Base-by-base conservation (phyloP, 2,888 invertebrate species). In the Drosophila rubida region DNA sequence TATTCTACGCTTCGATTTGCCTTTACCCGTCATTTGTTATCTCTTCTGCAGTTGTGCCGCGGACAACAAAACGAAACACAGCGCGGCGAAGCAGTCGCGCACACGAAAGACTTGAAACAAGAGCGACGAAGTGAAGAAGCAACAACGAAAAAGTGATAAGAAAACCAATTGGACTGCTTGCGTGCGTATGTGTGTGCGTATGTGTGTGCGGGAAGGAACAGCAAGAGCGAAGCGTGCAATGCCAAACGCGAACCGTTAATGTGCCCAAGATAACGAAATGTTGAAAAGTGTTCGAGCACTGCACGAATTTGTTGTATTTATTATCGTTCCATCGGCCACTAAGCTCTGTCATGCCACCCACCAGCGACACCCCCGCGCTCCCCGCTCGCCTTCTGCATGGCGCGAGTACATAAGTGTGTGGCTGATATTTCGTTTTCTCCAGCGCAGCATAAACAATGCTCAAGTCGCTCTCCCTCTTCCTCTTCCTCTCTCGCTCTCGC, bases 21-120 rank as follows among this genome's bases (percentile, higher is more conserved):
- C 70, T 69, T 84, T 80, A 54, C 71, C 69, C 58, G 69, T 68
- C 82, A 84, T 84, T 75, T 75, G 58, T 84, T 84, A 84, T 81
- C 84, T 53, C 41, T 58, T 35, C 37, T 8, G 45, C 57, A 13
- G 62, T n/a, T 19, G 50, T 19, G 50, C 32, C 32, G 45, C 54
- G 45, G 42, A 50, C 51, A 27, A 61, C 62, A 23, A 59, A 44
- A 53, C 4, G 13, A 39, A 51, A 4, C 16, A 30, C 37, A 16
- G n/a, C n/a, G n/a, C n/a, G n/a, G n/a, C 19, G 3, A 13, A 13
- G n/a, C n/a, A n/a, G n/a, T n/a, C n/a, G n/a, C 41, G 13, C 35
- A 23, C n/a, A 19, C 19, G 3, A 19, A 19, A 19, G 19, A 19
- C 9, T 11, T 39, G 45, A 32, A 9, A 48, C 11, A 4, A 53